Percentiles rank a stretch among this genome's conserved stretches.
phyloP scores from a whole-genome alignment of 2,888 invertebrate genomes.

The Caenorhabditis virilis region DNA sequence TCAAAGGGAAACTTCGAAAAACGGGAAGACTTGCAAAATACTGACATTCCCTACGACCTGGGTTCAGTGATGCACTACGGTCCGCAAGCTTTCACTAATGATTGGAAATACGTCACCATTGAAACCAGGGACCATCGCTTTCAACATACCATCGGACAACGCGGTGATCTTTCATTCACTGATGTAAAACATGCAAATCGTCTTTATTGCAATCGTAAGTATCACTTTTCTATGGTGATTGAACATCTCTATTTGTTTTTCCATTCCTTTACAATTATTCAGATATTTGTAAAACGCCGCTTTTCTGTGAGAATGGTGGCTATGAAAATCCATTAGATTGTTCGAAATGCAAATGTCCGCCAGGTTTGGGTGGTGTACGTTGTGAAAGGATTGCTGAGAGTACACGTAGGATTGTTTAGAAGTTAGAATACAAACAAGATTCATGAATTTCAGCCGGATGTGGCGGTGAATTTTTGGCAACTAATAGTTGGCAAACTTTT shows the following conservation, averaged over 20 bases:
- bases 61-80: constrained; percentile 60
- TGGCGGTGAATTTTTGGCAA: constrained; percentile 50
- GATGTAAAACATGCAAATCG: constrained; percentile 55
- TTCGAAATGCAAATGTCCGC: constrained; percentile 48
- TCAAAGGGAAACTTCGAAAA: constrained; percentile 58
- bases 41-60: constrained; percentile 55
- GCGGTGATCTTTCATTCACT: constrained; percentile 53
- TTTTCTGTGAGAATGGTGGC: constrained; percentile 49
- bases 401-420: constrained; percentile 11
- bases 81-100: constrained; percentile 53
- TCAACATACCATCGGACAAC: constrained; percentile 58
- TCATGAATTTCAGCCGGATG: constrained; percentile 40
- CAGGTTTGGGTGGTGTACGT: constrained; percentile 43
- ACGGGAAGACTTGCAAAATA: constrained; percentile 35
- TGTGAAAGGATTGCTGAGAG: constrained; percentile 39
- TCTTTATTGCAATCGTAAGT: constrained; percentile 50
- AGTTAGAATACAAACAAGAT: neutral
- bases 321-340: constrained; percentile 55
- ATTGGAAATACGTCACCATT: constrained; percentile 53
- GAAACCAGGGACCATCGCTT: constrained; percentile 55
- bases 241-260: neutral
- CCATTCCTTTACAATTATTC: constrained; percentile 1
- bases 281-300: constrained; percentile 45
- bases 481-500: constrained; percentile 43
- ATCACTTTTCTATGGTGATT: too few relatives aligned